Percentiles rank a stretch among this genome's conserved stretches.
phyloP scores from a whole-genome alignment of 1,140 invertebrate species.

The Eubasilissa regina region DNA sequence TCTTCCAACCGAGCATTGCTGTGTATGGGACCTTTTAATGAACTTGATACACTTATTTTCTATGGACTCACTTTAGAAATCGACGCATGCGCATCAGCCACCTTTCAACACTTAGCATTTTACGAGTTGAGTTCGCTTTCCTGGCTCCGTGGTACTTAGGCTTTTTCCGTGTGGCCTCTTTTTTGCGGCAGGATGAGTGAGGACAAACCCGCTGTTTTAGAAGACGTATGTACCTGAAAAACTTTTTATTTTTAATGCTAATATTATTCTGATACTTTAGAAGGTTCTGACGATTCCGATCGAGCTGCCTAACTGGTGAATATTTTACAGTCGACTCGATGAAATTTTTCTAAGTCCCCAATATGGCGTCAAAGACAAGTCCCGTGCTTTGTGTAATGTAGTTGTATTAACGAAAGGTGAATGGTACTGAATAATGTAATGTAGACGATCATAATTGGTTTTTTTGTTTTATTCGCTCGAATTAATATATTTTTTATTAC shows the following conservation, averaged over 20 bases:
- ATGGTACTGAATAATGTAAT: constrained; percentile 38
- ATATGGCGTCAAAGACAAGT: constrained; percentile 86
- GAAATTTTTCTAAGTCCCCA: constrained; percentile 88
- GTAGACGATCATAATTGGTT: constrained; percentile 20
- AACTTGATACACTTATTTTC: no score
- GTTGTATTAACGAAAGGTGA: constrained; percentile 52
- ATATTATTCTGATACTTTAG: constrained; percentile 41
- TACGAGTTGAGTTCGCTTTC: constrained; percentile 42
- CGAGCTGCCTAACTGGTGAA: constrained; percentile 62
- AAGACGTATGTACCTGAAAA: constrained; percentile 67
- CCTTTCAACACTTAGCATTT: constrained; percentile 48
- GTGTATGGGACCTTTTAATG: no score
- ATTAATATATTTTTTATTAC: constrained; percentile 37
- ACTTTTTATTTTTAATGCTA: constrained; percentile 60
- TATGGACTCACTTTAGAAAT: no score
- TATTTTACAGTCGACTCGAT: constrained; percentile 66
- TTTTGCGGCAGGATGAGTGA: constrained; percentile 65
- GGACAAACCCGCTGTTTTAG: constrained; percentile 70
- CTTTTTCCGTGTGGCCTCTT: constrained; percentile 32
- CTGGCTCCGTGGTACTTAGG: constrained; percentile 42
- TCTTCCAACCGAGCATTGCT: no score
- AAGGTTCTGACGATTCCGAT: neutral
- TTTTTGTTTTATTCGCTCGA: constrained; percentile 31
- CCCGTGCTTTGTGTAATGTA: constrained; percentile 70
- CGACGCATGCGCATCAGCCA: constrained; percentile 44